Percentiles rank a stretch among this genome's conserved stretches.
Evolutionary conservation across 2,797 vertebrate species (phyloP).

Genomic region (Luscinia luscinia): DNA sequence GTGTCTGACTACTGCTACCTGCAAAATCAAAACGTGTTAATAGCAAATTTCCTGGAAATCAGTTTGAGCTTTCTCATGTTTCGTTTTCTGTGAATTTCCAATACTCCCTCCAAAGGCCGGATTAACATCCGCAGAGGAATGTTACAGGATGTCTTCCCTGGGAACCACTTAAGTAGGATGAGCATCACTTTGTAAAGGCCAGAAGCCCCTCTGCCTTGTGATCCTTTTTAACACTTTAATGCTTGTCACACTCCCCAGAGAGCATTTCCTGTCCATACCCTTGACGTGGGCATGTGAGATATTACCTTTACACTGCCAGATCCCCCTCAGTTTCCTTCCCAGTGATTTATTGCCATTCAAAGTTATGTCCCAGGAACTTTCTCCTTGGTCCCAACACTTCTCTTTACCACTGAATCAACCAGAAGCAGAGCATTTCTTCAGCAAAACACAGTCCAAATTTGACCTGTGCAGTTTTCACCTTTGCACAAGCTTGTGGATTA

Average conservation of each 20-base stretch:
- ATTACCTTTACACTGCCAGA: not conserved
- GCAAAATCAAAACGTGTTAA: not conserved
- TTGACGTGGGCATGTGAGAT: not conserved
- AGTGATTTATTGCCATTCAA: not conserved
- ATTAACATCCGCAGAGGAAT: not conserved
- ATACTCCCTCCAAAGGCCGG: not conserved
- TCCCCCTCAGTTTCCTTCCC: not conserved
- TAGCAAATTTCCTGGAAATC: not conserved
- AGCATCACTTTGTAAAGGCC: not conserved
- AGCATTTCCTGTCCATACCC: not conserved
- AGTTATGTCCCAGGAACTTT: not conserved
- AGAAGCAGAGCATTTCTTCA: not conserved
- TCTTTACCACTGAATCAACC: not conserved
- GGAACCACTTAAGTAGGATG: not conserved
- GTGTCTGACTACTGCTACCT: not conserved
- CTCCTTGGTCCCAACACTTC: not conserved
- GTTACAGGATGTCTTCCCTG: not conserved
- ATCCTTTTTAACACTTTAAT: not conserved
- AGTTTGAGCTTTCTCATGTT: not conserved
- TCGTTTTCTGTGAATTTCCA: not conserved
- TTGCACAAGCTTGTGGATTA: not conserved
- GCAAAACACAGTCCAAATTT: not conserved
- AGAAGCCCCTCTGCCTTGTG: not conserved
- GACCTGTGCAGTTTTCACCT: not conserved
- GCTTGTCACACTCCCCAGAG: not conserved